phyloP scores from a whole-genome alignment of 2,113 vertebrate genomes.

The Hypocryptadius cinnamomeus region DNA sequence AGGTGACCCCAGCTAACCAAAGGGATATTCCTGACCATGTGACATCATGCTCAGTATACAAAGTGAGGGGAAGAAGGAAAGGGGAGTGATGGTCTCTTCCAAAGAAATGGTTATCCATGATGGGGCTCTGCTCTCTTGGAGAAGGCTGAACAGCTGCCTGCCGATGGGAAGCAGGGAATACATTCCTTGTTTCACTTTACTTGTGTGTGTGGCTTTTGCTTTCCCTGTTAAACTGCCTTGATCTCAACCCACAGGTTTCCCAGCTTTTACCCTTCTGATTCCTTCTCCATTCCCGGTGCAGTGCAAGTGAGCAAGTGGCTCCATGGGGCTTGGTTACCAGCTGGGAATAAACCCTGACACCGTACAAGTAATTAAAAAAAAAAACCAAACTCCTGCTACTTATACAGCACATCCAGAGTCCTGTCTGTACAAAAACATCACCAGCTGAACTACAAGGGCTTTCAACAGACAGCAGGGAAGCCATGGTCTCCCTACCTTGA shows the following conservation, averaged over 20 bases:
- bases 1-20: not conserved
- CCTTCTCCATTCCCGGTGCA: not conserved
- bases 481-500: not conserved
- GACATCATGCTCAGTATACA: not conserved
- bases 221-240: not conserved
- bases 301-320: fast-evolving
- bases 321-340: not conserved
- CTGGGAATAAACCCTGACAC: not conserved
- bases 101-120: fast-evolving
- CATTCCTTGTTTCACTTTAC: not conserved
- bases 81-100: not conserved
- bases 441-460: not conserved
- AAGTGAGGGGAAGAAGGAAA: not conserved
- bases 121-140: not conserved
- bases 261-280: not conserved
- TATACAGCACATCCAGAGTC: not conserved
- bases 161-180: not conserved
- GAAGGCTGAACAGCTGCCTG: not conserved
- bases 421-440: not conserved
- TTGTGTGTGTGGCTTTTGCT: not conserved
- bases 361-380: not conserved
- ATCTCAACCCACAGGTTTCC: not conserved
- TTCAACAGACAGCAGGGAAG: not conserved
- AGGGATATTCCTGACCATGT: not conserved
- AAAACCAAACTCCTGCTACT: not conserved